Evolutionary conservation across 2,888 invertebrate species (phyloP).

Genomic region (Nephrocerus scutellatus): DNA sequence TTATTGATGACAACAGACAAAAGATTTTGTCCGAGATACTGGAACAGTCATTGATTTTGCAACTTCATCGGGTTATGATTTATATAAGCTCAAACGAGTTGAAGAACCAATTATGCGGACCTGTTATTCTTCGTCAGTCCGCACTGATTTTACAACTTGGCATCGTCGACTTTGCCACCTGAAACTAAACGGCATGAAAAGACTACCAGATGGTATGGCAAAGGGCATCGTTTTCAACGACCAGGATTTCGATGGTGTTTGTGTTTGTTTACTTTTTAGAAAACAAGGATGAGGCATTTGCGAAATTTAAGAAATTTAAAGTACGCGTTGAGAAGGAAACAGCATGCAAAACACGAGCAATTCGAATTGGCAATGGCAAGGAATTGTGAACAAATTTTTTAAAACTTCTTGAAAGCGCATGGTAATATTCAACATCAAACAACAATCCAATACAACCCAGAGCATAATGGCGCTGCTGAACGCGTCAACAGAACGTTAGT

Average conservation of each 20-base stretch:
- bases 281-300: constrained; percentile 9
- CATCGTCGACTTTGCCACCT: no score
- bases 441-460: no score
- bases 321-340: constrained; percentile 11
- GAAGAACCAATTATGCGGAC: neutral
- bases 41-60: no score
- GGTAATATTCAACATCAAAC: no score
- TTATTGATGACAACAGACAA: no score
- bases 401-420: no score
- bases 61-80: constrained; percentile 5
- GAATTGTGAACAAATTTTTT: no score
- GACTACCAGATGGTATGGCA: constrained; percentile 2
- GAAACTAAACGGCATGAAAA: constrained; percentile 2
- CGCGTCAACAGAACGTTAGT: no score
- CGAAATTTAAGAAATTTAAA: constrained; percentile 13
- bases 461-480: no score
- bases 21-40: no score
- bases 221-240: constrained; percentile 1
- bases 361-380: constrained; percentile 16
- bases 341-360: constrained; percentile 9
- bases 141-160: constrained; percentile 6
- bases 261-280: constrained; percentile 13
- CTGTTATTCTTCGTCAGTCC: neutral
- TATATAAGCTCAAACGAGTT: neutral
- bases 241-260: no score